Base-by-base conservation (phyloP, 2,888 invertebrate genomes). In the Mythimna loreyi region DNA sequence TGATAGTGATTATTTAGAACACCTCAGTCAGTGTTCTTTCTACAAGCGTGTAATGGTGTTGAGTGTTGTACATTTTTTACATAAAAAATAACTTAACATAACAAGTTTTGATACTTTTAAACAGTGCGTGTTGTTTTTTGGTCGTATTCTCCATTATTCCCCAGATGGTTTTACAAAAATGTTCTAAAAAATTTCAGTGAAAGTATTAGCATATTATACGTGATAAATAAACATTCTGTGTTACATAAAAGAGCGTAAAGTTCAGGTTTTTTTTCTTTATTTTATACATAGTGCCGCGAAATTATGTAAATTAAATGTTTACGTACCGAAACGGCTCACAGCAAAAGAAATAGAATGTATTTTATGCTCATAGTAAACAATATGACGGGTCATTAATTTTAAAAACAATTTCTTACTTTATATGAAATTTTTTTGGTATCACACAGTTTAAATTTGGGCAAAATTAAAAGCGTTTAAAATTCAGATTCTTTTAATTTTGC, bases 1-100 rank as follows among this genome's bases (percentile, higher is more conserved):
- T 85, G 84, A 85, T 84, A 84, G 67, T 75, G 78, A 75, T 76
- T 72, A 79, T 72, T 78, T 75, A 75, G 69, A 84, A 79, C 63
- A 80, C 67, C 70, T 68, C 67, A 71, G 60, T 80, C 84, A 82
- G 85, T 83, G 71, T 53, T 78, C 72, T 76, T 73, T 71, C 67
- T 80, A 67, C 78, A 16, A 50, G 66, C 78, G 80, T 65, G 77
- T 53, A 78, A 73, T 72, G 64, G 75, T 75, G 79, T 73, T 47
- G 61, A 72, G 81, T 81, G 80, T 50, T 45, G 40, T 66, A 66
- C 0, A 50, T n/a, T 25, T 23, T 55, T 65, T 61, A 19, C 30
- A 19, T 19, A 33, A 56, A 64, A 43, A 56, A 64, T 36, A 45
- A 23, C 33, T 13, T 55, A 33, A 30, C 28, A 61, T 13, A 60